These are phyloP conservation scores for Nesospiza acunhae DNA, from an alignment of 2,113 vertebrate genomes.

Conservation along the genomic window DNA sequence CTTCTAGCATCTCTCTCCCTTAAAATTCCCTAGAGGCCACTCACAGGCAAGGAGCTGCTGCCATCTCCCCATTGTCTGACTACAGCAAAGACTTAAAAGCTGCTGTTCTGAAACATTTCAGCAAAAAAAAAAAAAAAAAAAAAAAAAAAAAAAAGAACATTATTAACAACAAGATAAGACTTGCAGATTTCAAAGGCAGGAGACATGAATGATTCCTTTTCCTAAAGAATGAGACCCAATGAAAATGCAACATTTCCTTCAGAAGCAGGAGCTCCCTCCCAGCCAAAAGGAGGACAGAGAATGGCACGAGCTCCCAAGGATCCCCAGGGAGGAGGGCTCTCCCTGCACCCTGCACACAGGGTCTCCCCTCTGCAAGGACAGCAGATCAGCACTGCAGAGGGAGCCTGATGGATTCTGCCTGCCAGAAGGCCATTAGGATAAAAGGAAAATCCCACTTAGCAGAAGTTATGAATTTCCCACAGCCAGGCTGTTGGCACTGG, in stretches of 20 bases:
- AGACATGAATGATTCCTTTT: slow-evolving; percentile 23
- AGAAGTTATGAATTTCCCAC: background rate
- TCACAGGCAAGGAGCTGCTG: background rate
- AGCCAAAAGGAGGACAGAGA: background rate
- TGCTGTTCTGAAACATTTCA: background rate
- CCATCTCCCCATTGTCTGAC: background rate
- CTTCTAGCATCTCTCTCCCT: background rate
- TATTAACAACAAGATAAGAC: slow-evolving; percentile 10
- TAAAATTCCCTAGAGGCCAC: background rate
- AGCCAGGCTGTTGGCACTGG: background rate
- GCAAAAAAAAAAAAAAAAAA: background rate
- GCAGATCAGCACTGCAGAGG: accelerated
- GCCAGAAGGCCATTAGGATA: background rate
- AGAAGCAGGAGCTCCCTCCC: background rate
- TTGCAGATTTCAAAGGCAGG: slow-evolving; percentile 20
- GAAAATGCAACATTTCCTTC: background rate
- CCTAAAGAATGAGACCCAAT: background rate
- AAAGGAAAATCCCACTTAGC: background rate
- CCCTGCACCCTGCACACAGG: background rate
- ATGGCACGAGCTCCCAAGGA: background rate
- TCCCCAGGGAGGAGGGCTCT: background rate
- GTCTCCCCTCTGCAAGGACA: background rate
- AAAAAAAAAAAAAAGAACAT: background rate
- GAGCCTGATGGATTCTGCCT: background rate
- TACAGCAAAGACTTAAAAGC: slow-evolving; percentile 7